Evolutionary conservation across 2,797 vertebrate genomes (phyloP).

Genomic region (Australoheros facetus): DNA sequence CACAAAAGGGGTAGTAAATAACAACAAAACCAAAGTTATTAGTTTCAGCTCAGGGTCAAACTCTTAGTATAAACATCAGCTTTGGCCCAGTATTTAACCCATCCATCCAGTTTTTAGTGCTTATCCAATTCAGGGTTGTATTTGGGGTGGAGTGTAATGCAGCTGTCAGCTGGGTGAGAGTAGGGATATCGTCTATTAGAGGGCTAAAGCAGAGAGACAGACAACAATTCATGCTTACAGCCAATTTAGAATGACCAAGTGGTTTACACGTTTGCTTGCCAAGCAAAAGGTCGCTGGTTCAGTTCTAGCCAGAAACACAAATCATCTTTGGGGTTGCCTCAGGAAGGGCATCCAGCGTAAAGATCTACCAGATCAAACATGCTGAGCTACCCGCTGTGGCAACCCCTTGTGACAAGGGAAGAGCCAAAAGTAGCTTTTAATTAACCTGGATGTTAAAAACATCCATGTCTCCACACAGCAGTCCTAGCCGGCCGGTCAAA

Average conservation of each 20-base stretch:
- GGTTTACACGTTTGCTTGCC: not conserved
- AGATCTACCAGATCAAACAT: too few relatives aligned
- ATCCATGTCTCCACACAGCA: too few relatives aligned
- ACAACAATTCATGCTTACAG: not conserved
- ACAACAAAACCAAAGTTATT: not conserved
- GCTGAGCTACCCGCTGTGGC: too few relatives aligned
- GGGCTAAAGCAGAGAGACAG: not conserved
- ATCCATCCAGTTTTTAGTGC: not conserved
- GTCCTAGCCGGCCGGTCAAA: too few relatives aligned
- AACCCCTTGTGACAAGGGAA: too few relatives aligned
- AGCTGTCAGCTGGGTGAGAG: not conserved
- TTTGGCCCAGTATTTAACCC: not conserved
- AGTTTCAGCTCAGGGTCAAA: not conserved
- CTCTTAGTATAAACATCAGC: not conserved
- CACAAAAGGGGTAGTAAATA: not conserved
- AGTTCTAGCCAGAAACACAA: not conserved
- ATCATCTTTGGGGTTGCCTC: too few relatives aligned
- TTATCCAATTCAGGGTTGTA: not conserved
- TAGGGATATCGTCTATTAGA: not conserved
- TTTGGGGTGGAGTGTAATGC: not conserved
- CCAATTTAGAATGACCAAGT: not conserved
- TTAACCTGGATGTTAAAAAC: too few relatives aligned
- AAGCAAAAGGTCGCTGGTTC: not conserved
- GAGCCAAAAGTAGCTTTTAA: too few relatives aligned
- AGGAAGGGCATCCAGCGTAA: too few relatives aligned